Evolutionary conservation across 2,113 vertebrate genomes (phyloP), one percentile per base, ranked within the genome.

Genomic region (Tretioscincus oriximinensis): DNA sequence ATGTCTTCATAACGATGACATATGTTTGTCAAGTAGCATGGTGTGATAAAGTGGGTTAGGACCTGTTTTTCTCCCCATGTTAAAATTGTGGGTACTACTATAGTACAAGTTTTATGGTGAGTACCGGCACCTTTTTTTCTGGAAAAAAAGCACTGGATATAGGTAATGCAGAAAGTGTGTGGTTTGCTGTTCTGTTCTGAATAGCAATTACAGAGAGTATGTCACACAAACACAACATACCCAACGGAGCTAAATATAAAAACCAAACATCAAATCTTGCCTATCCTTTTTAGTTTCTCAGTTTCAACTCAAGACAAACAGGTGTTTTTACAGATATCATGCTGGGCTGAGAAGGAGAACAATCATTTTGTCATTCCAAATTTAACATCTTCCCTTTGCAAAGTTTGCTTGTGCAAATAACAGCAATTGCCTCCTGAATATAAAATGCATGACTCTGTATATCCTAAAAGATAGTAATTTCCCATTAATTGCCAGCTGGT

Each of bases 401-500:
- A 77, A 54, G 11, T 54, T 51, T 26, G 73, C 29, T 66, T 84
- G 84, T 7, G 41, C n/a, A 84, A 85, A 49, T 49, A 82, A 84
- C 71, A 74, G n/a, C 67, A 80, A n/a, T 2, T 29, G 73, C 85
- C 68, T 12, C 77, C 2, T 78, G 83, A 79, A 24, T 84, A 89
- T 76, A 81, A 49, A 81, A 86, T 73, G 54, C 54, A 16, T 63
- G 81, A 65, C 45, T 29, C 26, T 22, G 51, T 12, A 14, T 5
- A 35, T 84, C 83, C 79, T 8, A 73, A 18, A 24, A 81, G 73
- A 88, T 82, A 83, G 20, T 65, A 63, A 54, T 78, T 85, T 80
- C 69, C 84, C 78, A 63, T 86, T 78, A 72, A 26, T 66, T 79
- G 63, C 28, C 87, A 87, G 88, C 85, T 88, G 83, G 83, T 70